Percentiles rank a stretch among this genome's conserved stretches.
Conservation (phyloP, 1,140 invertebrate species). For the Zelostemma sp. region DNA sequence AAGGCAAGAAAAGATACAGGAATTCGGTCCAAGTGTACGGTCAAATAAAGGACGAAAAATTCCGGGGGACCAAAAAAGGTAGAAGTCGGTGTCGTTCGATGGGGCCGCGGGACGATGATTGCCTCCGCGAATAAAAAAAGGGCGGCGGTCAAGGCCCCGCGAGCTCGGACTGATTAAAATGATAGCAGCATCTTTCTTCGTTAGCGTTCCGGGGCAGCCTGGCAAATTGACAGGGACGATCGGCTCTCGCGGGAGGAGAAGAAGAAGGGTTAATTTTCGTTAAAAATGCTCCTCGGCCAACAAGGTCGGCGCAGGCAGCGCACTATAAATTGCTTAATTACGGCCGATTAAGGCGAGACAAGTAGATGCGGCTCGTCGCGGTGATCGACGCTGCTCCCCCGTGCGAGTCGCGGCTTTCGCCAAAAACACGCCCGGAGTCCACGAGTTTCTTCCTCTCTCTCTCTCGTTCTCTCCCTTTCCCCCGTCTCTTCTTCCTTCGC, state of each 20-base stretch:
- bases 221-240: neutral
- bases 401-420: slow-evolving; percentile 1
- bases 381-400: slow-evolving; percentile 9
- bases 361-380: slow-evolving; percentile 16
- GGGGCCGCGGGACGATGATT: no score
- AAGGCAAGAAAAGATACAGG: no score
- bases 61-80: no score
- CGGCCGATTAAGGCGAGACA: slow-evolving; percentile 34
- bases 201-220: neutral
- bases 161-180: neutral
- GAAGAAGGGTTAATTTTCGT: slow-evolving; percentile 18
- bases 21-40: no score
- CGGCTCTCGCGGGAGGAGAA: neutral
- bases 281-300: slow-evolving; percentile 14
- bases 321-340: slow-evolving; percentile 39
- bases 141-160: slow-evolving; percentile 2
- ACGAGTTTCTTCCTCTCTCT: neutral
- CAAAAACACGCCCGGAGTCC: slow-evolving; percentile 4
- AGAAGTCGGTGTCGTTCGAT: no score
- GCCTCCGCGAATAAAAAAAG: neutral
- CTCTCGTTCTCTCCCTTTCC: slow-evolving; percentile 29
- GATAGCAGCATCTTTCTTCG: neutral
- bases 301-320: slow-evolving; percentile 19
- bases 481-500: slow-evolving; percentile 5
- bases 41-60: no score